phyloP scores from a whole-genome alignment of 2,797 vertebrate genomes.

The Urocyon cinereoargenteus region DNA sequence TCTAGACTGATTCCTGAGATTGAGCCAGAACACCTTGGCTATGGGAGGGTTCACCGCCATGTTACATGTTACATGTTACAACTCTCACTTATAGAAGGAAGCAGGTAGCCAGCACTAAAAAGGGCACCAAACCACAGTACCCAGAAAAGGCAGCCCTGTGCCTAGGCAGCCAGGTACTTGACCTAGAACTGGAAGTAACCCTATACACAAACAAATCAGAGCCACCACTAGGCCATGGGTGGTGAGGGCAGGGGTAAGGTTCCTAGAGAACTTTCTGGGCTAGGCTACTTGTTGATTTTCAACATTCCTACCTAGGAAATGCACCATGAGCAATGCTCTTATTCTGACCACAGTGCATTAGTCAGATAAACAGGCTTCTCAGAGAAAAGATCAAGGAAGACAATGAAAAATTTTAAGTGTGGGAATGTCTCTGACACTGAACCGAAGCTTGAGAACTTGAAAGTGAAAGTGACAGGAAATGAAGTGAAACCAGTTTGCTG shows the following conservation, averaged over 20 bases:
- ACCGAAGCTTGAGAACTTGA: constrained; percentile 35
- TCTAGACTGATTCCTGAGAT: not conserved
- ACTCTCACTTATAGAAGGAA: not conserved
- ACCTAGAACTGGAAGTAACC: not conserved
- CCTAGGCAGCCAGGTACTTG: not conserved
- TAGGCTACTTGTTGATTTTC: constrained; percentile 35
- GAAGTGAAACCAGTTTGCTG: constrained; percentile 44
- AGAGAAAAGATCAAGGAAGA: constrained; percentile 28
- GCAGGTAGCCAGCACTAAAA: not conserved
- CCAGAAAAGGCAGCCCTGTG: not conserved
- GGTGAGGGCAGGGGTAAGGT: not conserved
- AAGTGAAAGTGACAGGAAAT: constrained; percentile 69
- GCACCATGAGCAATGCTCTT: not conserved
- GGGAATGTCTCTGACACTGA: constrained; percentile 19
- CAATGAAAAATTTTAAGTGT: constrained; percentile 27
- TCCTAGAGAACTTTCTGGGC: not conserved
- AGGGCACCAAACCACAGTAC: not conserved
- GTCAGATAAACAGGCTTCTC: constrained; percentile 25
- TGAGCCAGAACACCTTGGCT: not conserved
- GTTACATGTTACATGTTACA: not conserved
- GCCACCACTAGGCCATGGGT: not conserved
- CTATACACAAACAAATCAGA: constrained; percentile 33
- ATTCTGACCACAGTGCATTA: constrained; percentile 18
- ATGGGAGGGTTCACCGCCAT: not conserved
- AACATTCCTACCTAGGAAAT: constrained; percentile 55